Conservation (phyloP, 1,140 invertebrate species). For the Dreissena polymorpha region DNA sequence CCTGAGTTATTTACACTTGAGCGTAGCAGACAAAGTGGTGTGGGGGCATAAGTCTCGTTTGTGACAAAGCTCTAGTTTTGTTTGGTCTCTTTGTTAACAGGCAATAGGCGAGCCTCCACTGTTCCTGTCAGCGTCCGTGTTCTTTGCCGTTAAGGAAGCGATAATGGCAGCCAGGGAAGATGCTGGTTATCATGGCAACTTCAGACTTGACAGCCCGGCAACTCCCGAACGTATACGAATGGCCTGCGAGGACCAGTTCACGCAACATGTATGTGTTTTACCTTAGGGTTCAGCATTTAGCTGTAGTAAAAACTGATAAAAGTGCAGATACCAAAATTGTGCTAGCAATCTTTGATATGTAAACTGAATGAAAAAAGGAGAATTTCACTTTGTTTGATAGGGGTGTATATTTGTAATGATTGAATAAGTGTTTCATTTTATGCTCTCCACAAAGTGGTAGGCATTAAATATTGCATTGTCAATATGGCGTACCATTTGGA, state of each 20-base stretch:
- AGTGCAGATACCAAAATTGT: background rate
- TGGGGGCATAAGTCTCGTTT: too few relatives aligned
- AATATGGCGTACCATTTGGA: too few relatives aligned
- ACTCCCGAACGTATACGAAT: constrained; percentile 94
- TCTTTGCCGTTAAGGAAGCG: constrained; percentile 95
- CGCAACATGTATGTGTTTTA: constrained; percentile 86
- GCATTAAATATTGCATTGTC: too few relatives aligned
- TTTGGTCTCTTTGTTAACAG: too few relatives aligned
- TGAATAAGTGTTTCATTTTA: too few relatives aligned
- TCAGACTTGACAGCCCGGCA: constrained; percentile 92
- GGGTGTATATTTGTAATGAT: background rate
- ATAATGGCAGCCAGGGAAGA: constrained; percentile 89
- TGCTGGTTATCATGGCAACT: constrained; percentile 82
- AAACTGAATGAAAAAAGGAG: background rate
- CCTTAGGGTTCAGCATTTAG: background rate
- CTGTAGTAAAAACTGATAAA: background rate
- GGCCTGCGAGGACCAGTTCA: constrained; percentile 92
- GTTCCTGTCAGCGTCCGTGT: constrained; percentile 91
- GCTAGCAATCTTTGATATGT: background rate
- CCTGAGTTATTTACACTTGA: too few relatives aligned
- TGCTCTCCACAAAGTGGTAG: too few relatives aligned
- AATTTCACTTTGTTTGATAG: background rate
- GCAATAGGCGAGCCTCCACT: constrained; percentile 97
- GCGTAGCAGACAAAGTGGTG: too few relatives aligned
- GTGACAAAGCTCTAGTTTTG: too few relatives aligned